Evolutionary conservation across 2,797 vertebrate species (phyloP).

Genomic region (Sus cebifrons): DNA sequence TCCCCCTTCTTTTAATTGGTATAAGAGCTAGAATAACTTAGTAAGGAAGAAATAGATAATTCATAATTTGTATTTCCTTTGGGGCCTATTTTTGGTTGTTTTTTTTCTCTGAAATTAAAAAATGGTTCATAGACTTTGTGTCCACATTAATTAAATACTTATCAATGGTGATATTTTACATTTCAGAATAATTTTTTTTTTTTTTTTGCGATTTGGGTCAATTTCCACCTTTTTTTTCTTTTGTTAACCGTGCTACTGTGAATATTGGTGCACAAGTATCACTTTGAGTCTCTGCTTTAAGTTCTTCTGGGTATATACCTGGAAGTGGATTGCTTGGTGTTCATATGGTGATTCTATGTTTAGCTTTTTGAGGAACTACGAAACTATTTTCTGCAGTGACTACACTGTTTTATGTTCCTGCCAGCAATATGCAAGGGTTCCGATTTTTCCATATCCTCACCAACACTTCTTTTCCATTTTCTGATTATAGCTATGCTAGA

Average conservation of each 20-base stretch:
- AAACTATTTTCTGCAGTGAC: not conserved
- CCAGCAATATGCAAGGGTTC: not conserved
- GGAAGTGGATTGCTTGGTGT: not conserved
- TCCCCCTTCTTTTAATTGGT: not conserved
- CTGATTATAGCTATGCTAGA: not conserved
- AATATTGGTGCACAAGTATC: not conserved
- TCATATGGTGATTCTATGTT: not conserved
- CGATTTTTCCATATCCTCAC: not conserved
- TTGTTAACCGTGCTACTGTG: not conserved
- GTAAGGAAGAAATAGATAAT: not conserved
- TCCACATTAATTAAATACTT: conserved; percentile 8
- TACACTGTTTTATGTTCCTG: not conserved
- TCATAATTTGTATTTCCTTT: not conserved
- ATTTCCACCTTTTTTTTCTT: not conserved
- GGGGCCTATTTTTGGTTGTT: conserved; percentile 26
- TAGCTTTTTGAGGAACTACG: not conserved
- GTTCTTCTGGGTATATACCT: not conserved
- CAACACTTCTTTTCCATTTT: not conserved
- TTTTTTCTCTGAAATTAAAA: conserved; percentile 15
- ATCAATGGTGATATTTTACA: conserved; percentile 11
- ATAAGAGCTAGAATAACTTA: not conserved
- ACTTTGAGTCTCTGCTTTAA: not conserved
- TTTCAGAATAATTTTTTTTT: conserved; percentile 67
- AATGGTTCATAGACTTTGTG: not conserved
- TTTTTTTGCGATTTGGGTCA: not conserved